Conservation (phyloP, 1,140 invertebrate species). For the Saxidomus purpurata region DNA sequence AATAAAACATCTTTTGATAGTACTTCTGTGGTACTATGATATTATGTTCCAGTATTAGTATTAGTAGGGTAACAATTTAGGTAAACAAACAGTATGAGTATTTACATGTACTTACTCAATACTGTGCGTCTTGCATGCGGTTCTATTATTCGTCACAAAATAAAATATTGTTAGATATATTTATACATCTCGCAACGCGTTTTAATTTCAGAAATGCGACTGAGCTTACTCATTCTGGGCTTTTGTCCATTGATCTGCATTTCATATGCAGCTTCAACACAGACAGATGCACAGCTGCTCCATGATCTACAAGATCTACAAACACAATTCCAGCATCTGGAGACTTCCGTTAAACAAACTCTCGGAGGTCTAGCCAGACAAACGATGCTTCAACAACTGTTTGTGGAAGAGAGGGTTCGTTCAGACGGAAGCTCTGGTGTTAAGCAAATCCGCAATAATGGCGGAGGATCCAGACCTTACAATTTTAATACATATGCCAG, state of each 20-base stretch:
- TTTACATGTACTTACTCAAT: too few species aligned
- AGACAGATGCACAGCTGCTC: background rate
- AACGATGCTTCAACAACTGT: constrained; percentile 76
- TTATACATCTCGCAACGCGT: background rate
- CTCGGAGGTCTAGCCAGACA: constrained; percentile 69
- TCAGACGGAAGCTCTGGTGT: constrained; percentile 75
- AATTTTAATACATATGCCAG: constrained; percentile 31
- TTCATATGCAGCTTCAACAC: background rate
- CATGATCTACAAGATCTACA: constrained; percentile 1
- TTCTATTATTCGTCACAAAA: too few species aligned
- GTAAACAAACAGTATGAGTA: too few species aligned
- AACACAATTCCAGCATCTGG: background rate
- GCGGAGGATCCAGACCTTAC: constrained; percentile 66
- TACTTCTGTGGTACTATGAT: too few species aligned
- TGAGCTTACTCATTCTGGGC: background rate
- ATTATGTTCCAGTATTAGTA: too few species aligned
- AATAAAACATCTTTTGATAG: too few species aligned
- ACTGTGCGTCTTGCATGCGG: too few species aligned
- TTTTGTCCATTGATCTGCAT: background rate
- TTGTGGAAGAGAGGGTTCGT: constrained; percentile 75
- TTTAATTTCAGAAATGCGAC: constrained; percentile 24
- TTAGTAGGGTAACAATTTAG: too few species aligned
- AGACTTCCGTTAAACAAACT: constrained; percentile 35
- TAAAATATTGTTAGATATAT: too few species aligned
- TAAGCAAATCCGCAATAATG: constrained; percentile 68